Percentiles rank a stretch among this genome's conserved stretches.
phyloP scores from a whole-genome alignment of 2,797 vertebrate species.

The Bovichtus variegatus region DNA sequence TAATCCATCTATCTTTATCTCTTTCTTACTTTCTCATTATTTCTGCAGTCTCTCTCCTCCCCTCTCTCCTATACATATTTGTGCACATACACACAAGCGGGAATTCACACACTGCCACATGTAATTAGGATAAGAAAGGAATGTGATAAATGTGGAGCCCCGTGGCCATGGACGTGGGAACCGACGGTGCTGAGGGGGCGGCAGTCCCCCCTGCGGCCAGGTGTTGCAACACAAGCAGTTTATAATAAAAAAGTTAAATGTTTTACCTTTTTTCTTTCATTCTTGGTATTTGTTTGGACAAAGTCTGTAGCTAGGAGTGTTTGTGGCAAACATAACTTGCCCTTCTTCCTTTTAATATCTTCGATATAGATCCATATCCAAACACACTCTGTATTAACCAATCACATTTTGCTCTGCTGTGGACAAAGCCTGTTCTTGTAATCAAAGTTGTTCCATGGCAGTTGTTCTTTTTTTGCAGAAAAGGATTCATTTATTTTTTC shows the following conservation, averaged over 20 bases:
- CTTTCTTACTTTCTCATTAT: constrained; percentile 23
- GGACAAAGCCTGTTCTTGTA: not conserved
- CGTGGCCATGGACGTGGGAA: not conserved
- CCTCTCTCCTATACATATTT: not conserved
- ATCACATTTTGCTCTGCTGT: not conserved
- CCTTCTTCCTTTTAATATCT: not conserved
- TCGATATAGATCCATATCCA: too few species aligned
- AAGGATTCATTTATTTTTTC: not conserved
- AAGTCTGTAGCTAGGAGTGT: not conserved
- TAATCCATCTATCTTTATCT: constrained; percentile 37
- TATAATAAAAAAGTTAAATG: not conserved
- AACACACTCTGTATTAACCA: not conserved
- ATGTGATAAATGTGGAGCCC: constrained; percentile 36
- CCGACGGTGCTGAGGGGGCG: not conserved
- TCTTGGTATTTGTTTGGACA: not conserved
- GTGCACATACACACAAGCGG: not conserved
- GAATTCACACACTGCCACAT: constrained; percentile 24
- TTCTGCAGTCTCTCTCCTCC: constrained; percentile 11
- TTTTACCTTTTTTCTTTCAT: not conserved
- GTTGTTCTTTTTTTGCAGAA: too few species aligned
- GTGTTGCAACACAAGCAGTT: not conserved
- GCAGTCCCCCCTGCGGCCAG: not conserved
- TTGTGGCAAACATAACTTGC: not conserved
- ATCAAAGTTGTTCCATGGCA: too few species aligned
- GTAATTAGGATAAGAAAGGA: constrained; percentile 60